These are phyloP conservation scores for Entelurus aequoreus DNA, from an alignment of 2,113 vertebrate species.

Conservation along the genomic window DNA sequence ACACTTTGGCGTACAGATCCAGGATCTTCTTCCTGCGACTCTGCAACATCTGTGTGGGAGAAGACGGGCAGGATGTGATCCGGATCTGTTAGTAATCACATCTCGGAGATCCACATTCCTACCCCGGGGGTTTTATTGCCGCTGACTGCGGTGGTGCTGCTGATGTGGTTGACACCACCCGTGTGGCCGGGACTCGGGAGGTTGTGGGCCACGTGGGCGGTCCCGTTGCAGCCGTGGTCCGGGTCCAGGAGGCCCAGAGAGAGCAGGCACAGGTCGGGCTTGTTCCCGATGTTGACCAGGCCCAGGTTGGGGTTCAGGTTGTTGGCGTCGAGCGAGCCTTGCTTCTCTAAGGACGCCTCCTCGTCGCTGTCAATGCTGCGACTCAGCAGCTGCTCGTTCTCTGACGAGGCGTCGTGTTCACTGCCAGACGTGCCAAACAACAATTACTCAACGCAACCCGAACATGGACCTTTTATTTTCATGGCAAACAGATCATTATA, in stretches of 20 bases:
- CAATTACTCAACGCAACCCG: too few species aligned
- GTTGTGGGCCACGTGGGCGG: slow-evolving; percentile 45
- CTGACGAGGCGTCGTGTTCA: slow-evolving; percentile 95
- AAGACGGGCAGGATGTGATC: background rate
- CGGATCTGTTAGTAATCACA: slow-evolving; percentile 33
- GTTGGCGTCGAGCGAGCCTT: slow-evolving; percentile 67
- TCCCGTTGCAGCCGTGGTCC: slow-evolving; percentile 70
- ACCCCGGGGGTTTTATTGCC: slow-evolving; percentile 88
- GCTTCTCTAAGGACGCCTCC: slow-evolving; percentile 87
- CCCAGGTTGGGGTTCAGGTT: slow-evolving; percentile 40
- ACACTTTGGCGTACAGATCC: slow-evolving; percentile 87
- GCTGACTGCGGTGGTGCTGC: slow-evolving; percentile 61
- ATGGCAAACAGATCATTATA: too few species aligned
- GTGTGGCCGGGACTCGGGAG: slow-evolving; percentile 38
- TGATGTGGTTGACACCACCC: slow-evolving; percentile 55
- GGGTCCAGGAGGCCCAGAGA: slow-evolving; percentile 86
- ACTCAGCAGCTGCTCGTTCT: slow-evolving; percentile 93
- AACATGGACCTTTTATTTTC: too few species aligned
- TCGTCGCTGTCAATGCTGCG: slow-evolving; percentile 97
- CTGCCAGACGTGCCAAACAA: slow-evolving; percentile 57
- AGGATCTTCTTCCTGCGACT: slow-evolving; percentile 96
- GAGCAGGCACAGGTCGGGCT: slow-evolving; percentile 84
- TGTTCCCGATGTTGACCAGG: slow-evolving; percentile 58
- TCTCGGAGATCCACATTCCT: slow-evolving; percentile 42
- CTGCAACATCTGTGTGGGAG: slow-evolving; percentile 78